Conservation (phyloP, 37 sponge, comb jelly and placozoan genomes). For the Cladorhizidae sp. region DNA sequence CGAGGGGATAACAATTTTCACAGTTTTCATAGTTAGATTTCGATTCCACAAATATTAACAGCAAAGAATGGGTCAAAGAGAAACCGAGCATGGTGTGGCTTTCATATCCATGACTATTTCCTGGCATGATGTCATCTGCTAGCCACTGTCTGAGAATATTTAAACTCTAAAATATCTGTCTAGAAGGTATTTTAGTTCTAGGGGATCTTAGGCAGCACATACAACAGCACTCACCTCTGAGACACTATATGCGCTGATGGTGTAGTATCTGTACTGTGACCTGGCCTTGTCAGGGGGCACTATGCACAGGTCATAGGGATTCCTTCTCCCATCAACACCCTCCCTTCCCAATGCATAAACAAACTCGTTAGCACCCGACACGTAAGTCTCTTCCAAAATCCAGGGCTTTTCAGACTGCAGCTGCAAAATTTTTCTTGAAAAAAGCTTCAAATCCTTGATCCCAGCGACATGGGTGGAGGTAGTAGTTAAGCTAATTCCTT, state of each 20-base stretch:
- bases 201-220: too few relatives aligned
- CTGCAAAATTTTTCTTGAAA: slow-evolving; percentile 7
- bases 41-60: too few relatives aligned
- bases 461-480: slow-evolving; percentile 23
- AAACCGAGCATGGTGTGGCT: too few relatives aligned
- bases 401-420: neutral
- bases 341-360: slow-evolving; percentile 32
- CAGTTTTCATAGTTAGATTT: too few relatives aligned
- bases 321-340: neutral
- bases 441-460: slow-evolving; percentile 19
- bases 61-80: too few relatives aligned
- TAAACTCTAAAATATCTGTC: too few relatives aligned
- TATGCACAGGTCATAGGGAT: slow-evolving; percentile 15
- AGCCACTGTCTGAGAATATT: too few relatives aligned
- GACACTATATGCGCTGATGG: slow-evolving; percentile 33
- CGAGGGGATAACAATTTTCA: too few relatives aligned
- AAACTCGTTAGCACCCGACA: neutral
- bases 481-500: neutral
- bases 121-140: too few relatives aligned
- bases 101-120: too few relatives aligned
- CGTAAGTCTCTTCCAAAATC: neutral
- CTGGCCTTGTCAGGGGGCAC: slow-evolving; percentile 14
- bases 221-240: slow-evolving; percentile 14
- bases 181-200: too few relatives aligned
- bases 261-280: slow-evolving; percentile 17